Evolutionary conservation across 2,113 vertebrate genomes (phyloP).

Genomic region (Zosterops pallidus): DNA sequence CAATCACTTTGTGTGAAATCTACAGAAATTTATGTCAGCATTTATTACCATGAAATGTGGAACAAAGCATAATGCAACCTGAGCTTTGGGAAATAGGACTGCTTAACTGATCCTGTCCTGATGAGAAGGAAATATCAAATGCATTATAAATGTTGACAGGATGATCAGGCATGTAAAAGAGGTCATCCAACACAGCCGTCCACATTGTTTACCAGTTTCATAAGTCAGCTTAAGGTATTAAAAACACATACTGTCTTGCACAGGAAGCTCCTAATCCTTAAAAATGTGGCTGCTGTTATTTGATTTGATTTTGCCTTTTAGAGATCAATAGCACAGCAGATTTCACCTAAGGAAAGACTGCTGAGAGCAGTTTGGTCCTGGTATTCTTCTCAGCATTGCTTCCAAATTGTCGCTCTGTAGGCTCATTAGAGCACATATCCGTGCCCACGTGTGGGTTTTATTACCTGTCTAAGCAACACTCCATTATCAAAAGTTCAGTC

Average conservation of each 20-base stretch:
- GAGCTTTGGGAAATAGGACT: slow-evolving; percentile 48
- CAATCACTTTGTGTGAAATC: slow-evolving; percentile 43
- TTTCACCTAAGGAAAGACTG: slow-evolving; percentile 25
- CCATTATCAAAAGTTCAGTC: not conserved
- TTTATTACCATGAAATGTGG: slow-evolving; percentile 46
- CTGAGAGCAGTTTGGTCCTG: not conserved
- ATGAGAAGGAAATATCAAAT: slow-evolving; percentile 48
- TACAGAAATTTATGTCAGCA: slow-evolving; percentile 61
- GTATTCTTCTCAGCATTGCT: not conserved
- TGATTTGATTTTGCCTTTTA: slow-evolving; percentile 52
- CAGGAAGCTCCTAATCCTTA: slow-evolving; percentile 60
- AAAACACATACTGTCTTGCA: slow-evolving; percentile 45
- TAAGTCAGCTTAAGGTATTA: slow-evolving; percentile 66
- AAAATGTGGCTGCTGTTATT: slow-evolving; percentile 54
- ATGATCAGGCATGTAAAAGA: slow-evolving; percentile 57
- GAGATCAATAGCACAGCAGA: slow-evolving; percentile 28
- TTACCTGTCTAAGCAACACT: not conserved
- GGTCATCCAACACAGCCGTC: slow-evolving; percentile 27
- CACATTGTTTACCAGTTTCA: slow-evolving; percentile 40
- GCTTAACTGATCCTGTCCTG: slow-evolving; percentile 52
- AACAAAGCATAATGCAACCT: slow-evolving; percentile 57
- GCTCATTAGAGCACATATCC: not conserved
- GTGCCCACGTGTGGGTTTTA: not conserved
- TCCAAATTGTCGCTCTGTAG: not conserved
- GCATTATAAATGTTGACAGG: slow-evolving; percentile 43